Conservation (phyloP, 2,797 vertebrate genomes). For the Pipistrellus pipistrellus region DNA sequence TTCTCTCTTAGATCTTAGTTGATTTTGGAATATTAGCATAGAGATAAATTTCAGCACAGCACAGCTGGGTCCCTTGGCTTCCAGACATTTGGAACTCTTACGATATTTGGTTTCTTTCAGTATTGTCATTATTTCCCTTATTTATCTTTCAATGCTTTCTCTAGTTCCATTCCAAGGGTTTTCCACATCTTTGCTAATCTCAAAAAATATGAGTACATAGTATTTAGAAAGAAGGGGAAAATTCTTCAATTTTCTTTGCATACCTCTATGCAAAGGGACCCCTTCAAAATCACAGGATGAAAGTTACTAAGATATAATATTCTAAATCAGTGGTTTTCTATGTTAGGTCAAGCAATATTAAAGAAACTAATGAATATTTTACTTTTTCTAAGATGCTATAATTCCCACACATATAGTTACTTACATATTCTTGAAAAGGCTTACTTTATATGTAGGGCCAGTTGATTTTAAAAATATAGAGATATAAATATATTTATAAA, state of each 20-base stretch:
- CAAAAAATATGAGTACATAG: background rate
- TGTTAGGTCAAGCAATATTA: background rate
- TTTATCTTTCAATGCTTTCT: background rate
- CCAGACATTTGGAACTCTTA: background rate
- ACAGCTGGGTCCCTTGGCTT: constrained; percentile 43
- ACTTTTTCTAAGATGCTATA: background rate
- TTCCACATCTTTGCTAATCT: background rate
- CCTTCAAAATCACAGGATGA: constrained; percentile 2
- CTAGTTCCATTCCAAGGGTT: constrained; percentile 4
- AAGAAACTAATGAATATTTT: background rate
- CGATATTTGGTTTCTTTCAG: constrained; percentile 24
- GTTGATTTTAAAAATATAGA: background rate
- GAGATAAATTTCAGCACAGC: constrained; percentile 38
- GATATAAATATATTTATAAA: background rate
- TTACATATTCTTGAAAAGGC: background rate
- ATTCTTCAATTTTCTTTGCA: background rate
- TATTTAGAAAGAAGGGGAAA: background rate
- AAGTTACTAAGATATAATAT: background rate
- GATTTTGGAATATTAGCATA: constrained; percentile 49
- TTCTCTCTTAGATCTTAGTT: background rate
- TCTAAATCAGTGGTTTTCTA: constrained; percentile 10
- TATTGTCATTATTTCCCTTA: constrained; percentile 48
- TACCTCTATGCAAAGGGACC: background rate
- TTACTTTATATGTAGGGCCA: constrained; percentile 5
- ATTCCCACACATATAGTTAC: background rate